A percentile compares a stretch with the other conserved stretches of the same genome.
phyloP scores from a whole-genome alignment of 2,797 vertebrate species.

The Anguilla pacifica region DNA sequence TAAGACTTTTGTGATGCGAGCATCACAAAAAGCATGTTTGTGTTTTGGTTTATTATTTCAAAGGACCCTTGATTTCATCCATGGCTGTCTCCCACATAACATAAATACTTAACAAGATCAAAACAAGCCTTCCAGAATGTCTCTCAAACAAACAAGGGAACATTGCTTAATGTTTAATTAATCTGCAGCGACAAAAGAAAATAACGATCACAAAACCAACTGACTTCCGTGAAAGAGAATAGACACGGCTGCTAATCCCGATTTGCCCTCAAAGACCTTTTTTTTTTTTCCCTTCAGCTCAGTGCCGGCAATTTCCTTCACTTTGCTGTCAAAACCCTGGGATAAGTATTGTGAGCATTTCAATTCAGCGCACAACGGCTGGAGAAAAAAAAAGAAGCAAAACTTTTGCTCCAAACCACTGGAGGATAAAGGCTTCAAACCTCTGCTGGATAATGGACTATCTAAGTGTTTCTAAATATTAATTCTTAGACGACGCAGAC shows the following conservation, averaged over 20 bases:
- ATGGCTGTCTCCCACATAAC: slow-evolving; percentile 53
- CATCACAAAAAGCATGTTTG: slow-evolving; percentile 55
- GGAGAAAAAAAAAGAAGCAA: background rate
- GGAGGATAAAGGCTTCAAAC: slow-evolving; percentile 18
- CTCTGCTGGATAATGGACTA: slow-evolving; percentile 15
- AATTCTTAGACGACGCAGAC: background rate
- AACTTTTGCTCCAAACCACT: slow-evolving; percentile 17
- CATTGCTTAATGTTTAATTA: slow-evolving; percentile 77
- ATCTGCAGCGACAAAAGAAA: slow-evolving; percentile 76
- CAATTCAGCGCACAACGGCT: slow-evolving; percentile 21
- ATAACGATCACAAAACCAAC: slow-evolving; percentile 74
- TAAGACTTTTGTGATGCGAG: slow-evolving; percentile 53
- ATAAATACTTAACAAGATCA: slow-evolving; percentile 71
- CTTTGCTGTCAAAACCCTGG: slow-evolving; percentile 57
- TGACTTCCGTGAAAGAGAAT: slow-evolving; percentile 21
- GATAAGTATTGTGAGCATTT: slow-evolving; percentile 55
- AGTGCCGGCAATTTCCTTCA: slow-evolving; percentile 54
- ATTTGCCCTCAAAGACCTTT: slow-evolving; percentile 63
- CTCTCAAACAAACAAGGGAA: slow-evolving; percentile 72
- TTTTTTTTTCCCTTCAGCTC: slow-evolving; percentile 51
- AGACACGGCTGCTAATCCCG: slow-evolving; percentile 58
- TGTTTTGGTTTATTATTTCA: slow-evolving; percentile 61
- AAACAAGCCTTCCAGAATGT: slow-evolving; percentile 59
- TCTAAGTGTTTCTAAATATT: slow-evolving; percentile 21
- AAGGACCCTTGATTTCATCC: slow-evolving; percentile 53